Percentiles rank a stretch among this genome's conserved stretches.
Conservation (phyloP, 2,113 vertebrate species). For the Beaufortia kweichowensis region DNA sequence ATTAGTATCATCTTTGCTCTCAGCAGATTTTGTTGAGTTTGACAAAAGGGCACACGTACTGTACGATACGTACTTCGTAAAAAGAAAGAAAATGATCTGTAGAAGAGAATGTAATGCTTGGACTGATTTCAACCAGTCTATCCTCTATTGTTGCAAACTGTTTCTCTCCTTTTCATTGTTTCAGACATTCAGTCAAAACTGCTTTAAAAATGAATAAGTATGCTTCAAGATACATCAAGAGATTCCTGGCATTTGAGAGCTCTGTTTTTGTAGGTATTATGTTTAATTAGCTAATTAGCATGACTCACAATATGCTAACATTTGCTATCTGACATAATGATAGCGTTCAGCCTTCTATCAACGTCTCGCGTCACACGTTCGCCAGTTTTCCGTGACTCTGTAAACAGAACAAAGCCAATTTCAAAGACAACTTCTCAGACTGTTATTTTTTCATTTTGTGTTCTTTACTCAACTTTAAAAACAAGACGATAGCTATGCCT, state of each 20-base stretch:
- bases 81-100: conserved; percentile 43
- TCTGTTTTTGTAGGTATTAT: conserved; percentile 24
- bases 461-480: background rate
- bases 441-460: conserved; percentile 5
- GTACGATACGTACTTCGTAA: conserved; percentile 35
- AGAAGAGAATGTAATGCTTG: conserved; percentile 49
- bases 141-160: conserved; percentile 36
- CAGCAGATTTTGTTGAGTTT: conserved; percentile 40
- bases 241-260: conserved; percentile 36
- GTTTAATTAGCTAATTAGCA: conserved; percentile 57
- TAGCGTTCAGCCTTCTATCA: background rate
- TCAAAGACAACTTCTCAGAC: background rate
- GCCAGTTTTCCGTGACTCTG: conserved; percentile 10
- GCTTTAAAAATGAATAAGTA: conserved; percentile 46
- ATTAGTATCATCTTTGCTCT: conserved; percentile 57
- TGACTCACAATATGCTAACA: conserved; percentile 33
- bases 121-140: conserved; percentile 44
- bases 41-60: conserved; percentile 16
- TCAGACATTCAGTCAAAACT: conserved; percentile 41
- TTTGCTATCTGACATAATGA: conserved; percentile 16
- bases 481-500: background rate
- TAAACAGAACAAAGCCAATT: conserved; percentile 5
- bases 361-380: background rate
- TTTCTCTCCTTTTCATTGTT: conserved; percentile 17
- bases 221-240: conserved; percentile 39